Conservation (phyloP, 64 coral and sea anemone species). For the Acropora tenuis region DNA sequence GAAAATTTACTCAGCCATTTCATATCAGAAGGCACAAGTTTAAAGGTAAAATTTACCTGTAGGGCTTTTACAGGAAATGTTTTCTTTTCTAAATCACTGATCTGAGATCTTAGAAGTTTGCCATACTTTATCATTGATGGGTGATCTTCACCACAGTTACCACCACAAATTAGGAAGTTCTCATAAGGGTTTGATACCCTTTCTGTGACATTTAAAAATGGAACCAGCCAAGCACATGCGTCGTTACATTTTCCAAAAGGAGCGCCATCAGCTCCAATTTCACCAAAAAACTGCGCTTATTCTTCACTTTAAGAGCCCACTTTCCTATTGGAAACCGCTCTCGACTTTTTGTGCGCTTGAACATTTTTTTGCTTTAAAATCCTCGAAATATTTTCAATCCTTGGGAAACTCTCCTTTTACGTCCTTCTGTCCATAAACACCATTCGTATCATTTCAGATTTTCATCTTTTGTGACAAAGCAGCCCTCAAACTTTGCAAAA, state of each 20-base stretch:
- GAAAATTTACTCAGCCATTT: constrained; percentile 44
- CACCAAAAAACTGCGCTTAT: constrained; percentile 61
- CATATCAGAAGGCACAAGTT: constrained; percentile 52
- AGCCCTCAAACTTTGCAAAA: background rate
- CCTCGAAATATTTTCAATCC: constrained; percentile 10
- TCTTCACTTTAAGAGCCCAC: constrained; percentile 30
- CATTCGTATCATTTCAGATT: constrained; percentile 51
- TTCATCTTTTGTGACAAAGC: background rate
- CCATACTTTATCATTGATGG: constrained; percentile 64
- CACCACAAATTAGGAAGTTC: constrained; percentile 61
- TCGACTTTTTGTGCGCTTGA: constrained; percentile 31
- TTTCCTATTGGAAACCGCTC: constrained; percentile 57
- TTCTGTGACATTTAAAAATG: constrained; percentile 63
- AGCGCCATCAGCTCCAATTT: constrained; percentile 6
- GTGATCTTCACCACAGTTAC: constrained; percentile 49
- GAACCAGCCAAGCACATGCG: constrained; percentile 46
- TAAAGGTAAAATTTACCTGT: constrained; percentile 47
- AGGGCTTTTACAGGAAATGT: constrained; percentile 65
- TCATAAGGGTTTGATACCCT: constrained; percentile 66
- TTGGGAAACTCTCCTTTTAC: background rate
- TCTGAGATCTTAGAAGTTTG: constrained; percentile 53
- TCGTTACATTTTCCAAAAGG: constrained; percentile 69
- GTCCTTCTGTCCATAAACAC: constrained; percentile 16
- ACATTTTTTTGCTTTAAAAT: constrained; percentile 43
- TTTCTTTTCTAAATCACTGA: constrained; percentile 52